Percentiles rank a stretch among this genome's conserved stretches.
phyloP scores from a whole-genome alignment of 2,113 vertebrate species.

The Struthio camelus region DNA sequence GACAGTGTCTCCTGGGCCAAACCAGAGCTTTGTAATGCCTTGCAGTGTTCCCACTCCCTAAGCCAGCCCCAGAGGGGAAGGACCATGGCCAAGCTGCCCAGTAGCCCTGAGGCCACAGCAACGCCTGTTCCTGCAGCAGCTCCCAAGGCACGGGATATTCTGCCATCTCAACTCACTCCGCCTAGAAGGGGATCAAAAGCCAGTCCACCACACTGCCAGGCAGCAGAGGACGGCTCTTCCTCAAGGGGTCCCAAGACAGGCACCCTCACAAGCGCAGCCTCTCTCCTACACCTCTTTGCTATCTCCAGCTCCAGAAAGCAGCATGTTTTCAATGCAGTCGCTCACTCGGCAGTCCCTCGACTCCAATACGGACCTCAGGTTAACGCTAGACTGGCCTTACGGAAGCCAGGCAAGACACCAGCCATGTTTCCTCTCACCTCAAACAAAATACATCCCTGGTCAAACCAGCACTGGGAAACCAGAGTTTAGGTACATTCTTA shows the following conservation, averaged over 20 bases:
- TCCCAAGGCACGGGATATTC: not conserved
- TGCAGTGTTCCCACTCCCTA: not conserved
- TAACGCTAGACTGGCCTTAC: not conserved
- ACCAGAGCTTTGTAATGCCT: not conserved
- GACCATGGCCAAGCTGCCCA: not conserved
- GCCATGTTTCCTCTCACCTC: not conserved
- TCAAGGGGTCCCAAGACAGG: not conserved
- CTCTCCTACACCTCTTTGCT: not conserved
- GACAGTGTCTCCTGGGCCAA: not conserved
- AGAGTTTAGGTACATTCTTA: slow-evolving; percentile 45
- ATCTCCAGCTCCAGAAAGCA: slow-evolving; percentile 43
- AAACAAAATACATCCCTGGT: not conserved
- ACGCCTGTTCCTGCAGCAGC: not conserved
- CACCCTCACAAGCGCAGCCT: not conserved
- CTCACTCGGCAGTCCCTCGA: not conserved
- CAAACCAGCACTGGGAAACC: slow-evolving; percentile 35
- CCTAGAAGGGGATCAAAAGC: not conserved
- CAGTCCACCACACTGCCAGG: not conserved
- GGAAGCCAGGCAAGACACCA: not conserved
- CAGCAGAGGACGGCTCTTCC: not conserved
- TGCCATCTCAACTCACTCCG: not conserved
- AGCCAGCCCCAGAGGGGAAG: not conserved
- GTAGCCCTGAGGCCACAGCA: not conserved
- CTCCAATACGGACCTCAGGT: not conserved
- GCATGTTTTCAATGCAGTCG: not conserved